Conservation (phyloP, 2,888 invertebrate species). For the Ametastegia equiseti region DNA sequence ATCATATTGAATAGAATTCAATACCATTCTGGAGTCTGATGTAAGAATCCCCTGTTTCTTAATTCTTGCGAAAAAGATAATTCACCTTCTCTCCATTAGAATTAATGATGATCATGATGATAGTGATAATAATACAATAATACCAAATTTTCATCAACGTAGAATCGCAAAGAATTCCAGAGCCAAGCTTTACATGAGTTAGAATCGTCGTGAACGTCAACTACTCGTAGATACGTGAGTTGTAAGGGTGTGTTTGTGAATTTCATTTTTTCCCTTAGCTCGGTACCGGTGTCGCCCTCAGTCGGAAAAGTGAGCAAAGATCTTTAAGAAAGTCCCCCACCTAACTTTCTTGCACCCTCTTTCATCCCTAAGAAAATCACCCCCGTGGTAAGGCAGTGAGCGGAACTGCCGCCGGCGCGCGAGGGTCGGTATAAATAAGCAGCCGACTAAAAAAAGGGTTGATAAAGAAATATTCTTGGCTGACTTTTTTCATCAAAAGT, state of each 20-base stretch:
- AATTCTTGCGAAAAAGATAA: too few relatives aligned
- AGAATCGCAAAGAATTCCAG: too few relatives aligned
- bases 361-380: constrained; percentile 69
- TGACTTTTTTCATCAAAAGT: not conserved
- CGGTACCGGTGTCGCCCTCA: constrained; percentile 63
- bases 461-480: constrained; percentile 45
- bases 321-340: constrained; percentile 73
- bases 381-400: constrained; percentile 72
- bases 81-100: too few relatives aligned
- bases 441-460: constrained; percentile 35
- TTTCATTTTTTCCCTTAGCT: not conserved
- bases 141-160: too few relatives aligned
- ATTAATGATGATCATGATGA: too few relatives aligned
- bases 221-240: not conserved
- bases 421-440: constrained; percentile 68
- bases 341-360: constrained; percentile 69
- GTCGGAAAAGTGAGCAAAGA: constrained; percentile 68
- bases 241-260: not conserved
- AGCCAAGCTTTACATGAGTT: too few relatives aligned
- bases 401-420: constrained; percentile 55
- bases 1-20: not conserved
- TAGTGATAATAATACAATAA: too few relatives aligned
- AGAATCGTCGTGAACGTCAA: not conserved
- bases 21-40: too few relatives aligned
- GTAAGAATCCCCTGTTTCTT: too few relatives aligned